phyloP scores from a whole-genome alignment of 2,113 vertebrate species.

The Nicator chloris region DNA sequence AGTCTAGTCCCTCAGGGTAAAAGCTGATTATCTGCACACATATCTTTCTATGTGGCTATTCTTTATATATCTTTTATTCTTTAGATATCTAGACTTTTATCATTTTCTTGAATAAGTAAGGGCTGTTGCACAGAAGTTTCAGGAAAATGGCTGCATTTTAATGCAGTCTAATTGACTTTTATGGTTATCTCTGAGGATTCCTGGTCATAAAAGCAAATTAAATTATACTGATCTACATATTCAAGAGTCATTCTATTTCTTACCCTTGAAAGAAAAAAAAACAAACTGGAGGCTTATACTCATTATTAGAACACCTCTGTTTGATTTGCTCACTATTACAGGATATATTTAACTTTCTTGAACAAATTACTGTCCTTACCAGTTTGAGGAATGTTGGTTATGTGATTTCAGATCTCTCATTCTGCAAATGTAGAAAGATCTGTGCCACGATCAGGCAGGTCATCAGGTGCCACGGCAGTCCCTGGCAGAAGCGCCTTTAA shows the following conservation, averaged over 20 bases:
- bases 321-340: neutral
- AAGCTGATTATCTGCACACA: too few relatives aligned
- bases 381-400: neutral
- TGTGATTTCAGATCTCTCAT: neutral
- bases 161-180: slow-evolving; percentile 69
- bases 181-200: slow-evolving; percentile 66
- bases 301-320: neutral
- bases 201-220: slow-evolving; percentile 77
- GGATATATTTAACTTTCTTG: neutral
- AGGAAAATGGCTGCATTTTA: slow-evolving; percentile 67
- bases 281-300: neutral
- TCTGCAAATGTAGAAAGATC: slow-evolving; percentile 24
- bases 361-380: neutral
- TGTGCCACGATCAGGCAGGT: too few relatives aligned
- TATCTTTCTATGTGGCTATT: neutral
- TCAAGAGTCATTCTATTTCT: slow-evolving; percentile 49
- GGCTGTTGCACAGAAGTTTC: slow-evolving; percentile 43
- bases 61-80: too few relatives aligned
- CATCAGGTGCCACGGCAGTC: too few relatives aligned
- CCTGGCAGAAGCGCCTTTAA: too few relatives aligned
- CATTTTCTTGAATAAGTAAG: slow-evolving; percentile 15
- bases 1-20: too few relatives aligned
- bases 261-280: slow-evolving; percentile 4
- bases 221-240: slow-evolving; percentile 74
- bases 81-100: neutral